A percentile compares a stretch with the other conserved stretches of the same genome.
phyloP scores from a whole-genome alignment of 2,888 invertebrate genomes.

The Aphidoletes aphidimyza region DNA sequence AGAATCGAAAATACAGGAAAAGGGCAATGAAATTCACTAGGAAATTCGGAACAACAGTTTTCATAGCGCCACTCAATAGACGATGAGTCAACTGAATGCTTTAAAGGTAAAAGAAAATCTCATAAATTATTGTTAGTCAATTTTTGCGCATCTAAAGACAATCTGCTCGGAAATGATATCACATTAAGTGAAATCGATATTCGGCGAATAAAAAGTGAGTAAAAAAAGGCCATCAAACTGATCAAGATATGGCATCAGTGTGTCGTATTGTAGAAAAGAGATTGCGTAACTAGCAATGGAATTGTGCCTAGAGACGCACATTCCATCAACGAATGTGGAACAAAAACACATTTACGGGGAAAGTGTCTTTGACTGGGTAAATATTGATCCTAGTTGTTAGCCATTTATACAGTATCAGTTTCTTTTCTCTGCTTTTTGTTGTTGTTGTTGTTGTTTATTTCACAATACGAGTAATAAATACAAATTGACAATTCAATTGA shows the following conservation, averaged over 20 bases:
- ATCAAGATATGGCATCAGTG: too few species aligned
- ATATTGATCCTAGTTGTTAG: constrained; percentile 18
- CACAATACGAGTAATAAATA: constrained; percentile 13
- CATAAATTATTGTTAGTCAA: constrained; percentile 49
- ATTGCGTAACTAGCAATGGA: not conserved
- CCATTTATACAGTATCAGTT: not conserved
- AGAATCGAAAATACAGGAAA: not conserved
- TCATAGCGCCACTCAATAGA: too few species aligned
- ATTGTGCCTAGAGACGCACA: not conserved
- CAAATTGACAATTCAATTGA: constrained; percentile 53
- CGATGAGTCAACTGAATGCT: not conserved
- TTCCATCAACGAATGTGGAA: not conserved
- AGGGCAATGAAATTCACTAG: not conserved
- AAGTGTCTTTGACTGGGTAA: not conserved
- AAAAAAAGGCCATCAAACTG: constrained; percentile 1
- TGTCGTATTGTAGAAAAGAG: not conserved
- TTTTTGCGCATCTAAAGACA: constrained; percentile 15
- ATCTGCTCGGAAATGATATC: constrained; percentile 47
- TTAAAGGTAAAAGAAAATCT: not conserved
- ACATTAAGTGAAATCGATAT: constrained; percentile 28
- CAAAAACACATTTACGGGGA: not conserved
- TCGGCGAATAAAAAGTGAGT: not conserved
- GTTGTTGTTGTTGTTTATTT: not conserved
- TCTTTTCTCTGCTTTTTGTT: not conserved
- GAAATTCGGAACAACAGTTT: too few species aligned